These are phyloP conservation scores for Apotomis betuletana DNA, from an alignment of 2,888 invertebrate species.

Conservation along the genomic window DNA sequence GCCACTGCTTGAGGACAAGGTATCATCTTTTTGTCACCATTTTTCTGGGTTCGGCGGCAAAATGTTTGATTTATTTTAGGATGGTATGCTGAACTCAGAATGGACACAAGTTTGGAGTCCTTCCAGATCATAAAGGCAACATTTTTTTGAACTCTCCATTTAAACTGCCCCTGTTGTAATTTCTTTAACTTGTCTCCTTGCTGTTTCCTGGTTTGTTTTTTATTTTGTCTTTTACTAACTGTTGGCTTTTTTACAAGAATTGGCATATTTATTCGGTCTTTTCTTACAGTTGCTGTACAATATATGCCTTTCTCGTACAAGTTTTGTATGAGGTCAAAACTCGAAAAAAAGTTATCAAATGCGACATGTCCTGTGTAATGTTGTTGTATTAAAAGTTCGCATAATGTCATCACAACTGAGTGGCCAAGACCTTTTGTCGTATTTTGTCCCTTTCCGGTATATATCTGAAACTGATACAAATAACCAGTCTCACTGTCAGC, in stretches of 20 bases:
- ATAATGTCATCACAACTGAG: slow-evolving; percentile 39
- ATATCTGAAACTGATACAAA: slow-evolving; percentile 42
- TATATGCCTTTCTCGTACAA: slow-evolving; percentile 23
- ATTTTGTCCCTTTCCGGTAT: slow-evolving; percentile 39
- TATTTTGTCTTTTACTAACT: slow-evolving; percentile 14
- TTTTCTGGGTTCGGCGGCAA: slow-evolving; percentile 14
- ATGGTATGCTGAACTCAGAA: slow-evolving; percentile 11
- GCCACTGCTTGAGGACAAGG: slow-evolving; percentile 18
- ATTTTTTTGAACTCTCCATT: slow-evolving; percentile 21
- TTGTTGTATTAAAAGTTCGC: slow-evolving; percentile 33
- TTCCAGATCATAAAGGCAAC: slow-evolving; percentile 24
- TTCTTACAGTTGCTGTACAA: slow-evolving; percentile 21
- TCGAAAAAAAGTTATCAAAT: slow-evolving; percentile 21
- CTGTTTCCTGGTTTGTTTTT: slow-evolving; percentile 19
- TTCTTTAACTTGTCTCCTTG: slow-evolving; percentile 27
- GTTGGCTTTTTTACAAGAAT: slow-evolving; percentile 30
- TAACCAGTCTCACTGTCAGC: slow-evolving; percentile 43
- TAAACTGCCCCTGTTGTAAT: slow-evolving; percentile 27
- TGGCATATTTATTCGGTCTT: slow-evolving; percentile 22
- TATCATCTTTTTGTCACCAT: slow-evolving; percentile 18
- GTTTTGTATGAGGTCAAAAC: slow-evolving; percentile 7
- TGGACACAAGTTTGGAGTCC: slow-evolving; percentile 18
- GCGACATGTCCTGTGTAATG: slow-evolving; percentile 26
- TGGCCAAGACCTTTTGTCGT: slow-evolving; percentile 36
- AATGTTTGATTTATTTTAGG: slow-evolving; percentile 5